Conservation (phyloP, 2,888 invertebrate species). For the Kryphioiulus occultus region DNA sequence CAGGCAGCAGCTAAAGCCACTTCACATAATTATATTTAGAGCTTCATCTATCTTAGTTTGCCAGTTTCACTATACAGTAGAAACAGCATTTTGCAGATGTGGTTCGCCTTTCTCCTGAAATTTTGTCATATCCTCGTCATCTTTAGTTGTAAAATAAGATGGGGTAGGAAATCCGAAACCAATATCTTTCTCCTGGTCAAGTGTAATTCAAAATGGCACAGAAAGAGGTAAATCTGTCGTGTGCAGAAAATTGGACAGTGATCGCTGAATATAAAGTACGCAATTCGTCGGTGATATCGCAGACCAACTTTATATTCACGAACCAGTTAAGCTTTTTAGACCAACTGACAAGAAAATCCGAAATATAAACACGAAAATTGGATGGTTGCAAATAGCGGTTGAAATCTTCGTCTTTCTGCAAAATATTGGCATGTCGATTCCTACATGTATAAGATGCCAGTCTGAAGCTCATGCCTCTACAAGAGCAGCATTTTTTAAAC, state of each 20-base stretch:
- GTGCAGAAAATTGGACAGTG: neutral
- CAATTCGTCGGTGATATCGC: neutral
- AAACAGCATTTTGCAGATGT: too few species aligned
- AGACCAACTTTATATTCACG: neutral
- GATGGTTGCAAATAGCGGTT: neutral
- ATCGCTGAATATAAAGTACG: neutral
- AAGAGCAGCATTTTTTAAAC: too few species aligned
- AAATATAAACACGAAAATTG: neutral
- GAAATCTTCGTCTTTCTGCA: neutral
- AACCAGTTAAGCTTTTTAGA: neutral
- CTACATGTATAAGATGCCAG: neutral
- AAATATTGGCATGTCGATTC: neutral
- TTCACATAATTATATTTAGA: neutral
- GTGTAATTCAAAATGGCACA: neutral
- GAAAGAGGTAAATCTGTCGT: neutral
- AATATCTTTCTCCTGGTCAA: neutral
- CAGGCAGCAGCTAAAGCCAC: neutral
- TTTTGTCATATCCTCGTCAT: neutral
- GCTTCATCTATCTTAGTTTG: neutral
- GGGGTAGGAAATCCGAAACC: neutral
- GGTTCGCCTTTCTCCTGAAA: neutral
- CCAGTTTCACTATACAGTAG: neutral
- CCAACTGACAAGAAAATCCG: neutral
- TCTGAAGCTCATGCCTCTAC: neutral
- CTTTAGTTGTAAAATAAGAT: neutral